A percentile compares a stretch with the other conserved stretches of the same genome.
Conservation (phyloP, 2,888 invertebrate genomes). For the Tipula helvola region DNA sequence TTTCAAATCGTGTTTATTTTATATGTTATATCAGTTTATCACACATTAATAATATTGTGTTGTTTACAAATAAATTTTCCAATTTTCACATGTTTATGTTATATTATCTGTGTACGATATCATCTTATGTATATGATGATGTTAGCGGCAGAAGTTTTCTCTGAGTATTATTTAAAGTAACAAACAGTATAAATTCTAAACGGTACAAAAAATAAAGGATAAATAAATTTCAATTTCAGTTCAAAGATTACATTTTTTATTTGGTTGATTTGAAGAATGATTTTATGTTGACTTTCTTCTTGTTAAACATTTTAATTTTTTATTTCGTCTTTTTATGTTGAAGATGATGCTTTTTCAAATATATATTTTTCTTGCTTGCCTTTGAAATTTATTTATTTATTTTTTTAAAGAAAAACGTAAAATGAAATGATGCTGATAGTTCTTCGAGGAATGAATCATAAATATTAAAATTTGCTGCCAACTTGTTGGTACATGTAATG, state of each 20-base stretch:
- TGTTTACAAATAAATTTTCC: not conserved
- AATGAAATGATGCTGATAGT: not conserved
- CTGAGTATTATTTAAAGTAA: not conserved
- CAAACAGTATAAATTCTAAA: not conserved
- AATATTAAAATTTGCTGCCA: not conserved
- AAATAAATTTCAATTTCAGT: not conserved
- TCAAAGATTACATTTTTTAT: not conserved
- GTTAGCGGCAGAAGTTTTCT: not conserved
- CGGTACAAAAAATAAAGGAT: not conserved
- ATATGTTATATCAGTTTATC: not conserved
- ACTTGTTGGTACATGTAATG: not conserved
- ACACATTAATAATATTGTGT: not conserved
- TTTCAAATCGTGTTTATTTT: not conserved
- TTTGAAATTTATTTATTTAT: not conserved
- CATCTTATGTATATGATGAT: not conserved
- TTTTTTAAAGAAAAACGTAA: not conserved
- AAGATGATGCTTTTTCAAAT: not conserved
- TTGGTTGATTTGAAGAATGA: not conserved
- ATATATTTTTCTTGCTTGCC: not conserved
- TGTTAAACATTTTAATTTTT: not conserved
- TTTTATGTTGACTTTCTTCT: not conserved
- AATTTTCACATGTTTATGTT: constrained; percentile 4
- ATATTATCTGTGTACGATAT: not conserved
- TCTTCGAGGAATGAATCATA: not conserved
- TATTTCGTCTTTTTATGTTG: not conserved